A percentile compares a stretch with the other conserved stretches of the same genome.
phyloP scores from a whole-genome alignment of 2,113 vertebrate genomes.

The Tenrec ecaudatus region DNA sequence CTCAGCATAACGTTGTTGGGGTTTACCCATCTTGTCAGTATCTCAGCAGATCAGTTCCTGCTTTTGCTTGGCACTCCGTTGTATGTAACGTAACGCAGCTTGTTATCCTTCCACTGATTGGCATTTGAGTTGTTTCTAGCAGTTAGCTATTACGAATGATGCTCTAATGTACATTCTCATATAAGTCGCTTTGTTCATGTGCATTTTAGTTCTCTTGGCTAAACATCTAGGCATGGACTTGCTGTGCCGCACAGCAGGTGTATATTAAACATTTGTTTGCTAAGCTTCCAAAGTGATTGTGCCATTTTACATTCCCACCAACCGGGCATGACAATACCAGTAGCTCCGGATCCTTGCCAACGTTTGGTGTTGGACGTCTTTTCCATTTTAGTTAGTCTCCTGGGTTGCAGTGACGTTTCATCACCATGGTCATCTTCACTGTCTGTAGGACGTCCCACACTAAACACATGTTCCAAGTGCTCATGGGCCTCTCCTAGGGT shows the following conservation, averaged over 20 bases:
- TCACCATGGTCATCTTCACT: constrained; percentile 41
- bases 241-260: background rate
- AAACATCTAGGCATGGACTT: constrained; percentile 25
- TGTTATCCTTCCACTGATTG: background rate
- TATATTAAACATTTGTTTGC: background rate
- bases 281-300: constrained; percentile 20
- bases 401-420: background rate
- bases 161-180: background rate
- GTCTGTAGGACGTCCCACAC: constrained; percentile 11
- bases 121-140: constrained; percentile 24
- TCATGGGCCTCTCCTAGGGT: background rate
- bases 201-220: constrained; percentile 48
- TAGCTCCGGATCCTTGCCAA: constrained; percentile 30
- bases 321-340: background rate
- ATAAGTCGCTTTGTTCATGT: constrained; percentile 29
- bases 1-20: background rate
- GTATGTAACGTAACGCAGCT: background rate
- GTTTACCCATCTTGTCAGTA: background rate
- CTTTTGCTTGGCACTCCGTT: background rate
- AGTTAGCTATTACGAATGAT: background rate
- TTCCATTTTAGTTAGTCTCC: constrained; percentile 36
- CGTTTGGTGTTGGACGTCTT: background rate
- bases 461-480: constrained; percentile 17
- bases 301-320: background rate
- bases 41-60: background rate